Evolutionary conservation across 2,113 vertebrate species (phyloP).

Genomic region (Cephalopholis sonnerati): DNA sequence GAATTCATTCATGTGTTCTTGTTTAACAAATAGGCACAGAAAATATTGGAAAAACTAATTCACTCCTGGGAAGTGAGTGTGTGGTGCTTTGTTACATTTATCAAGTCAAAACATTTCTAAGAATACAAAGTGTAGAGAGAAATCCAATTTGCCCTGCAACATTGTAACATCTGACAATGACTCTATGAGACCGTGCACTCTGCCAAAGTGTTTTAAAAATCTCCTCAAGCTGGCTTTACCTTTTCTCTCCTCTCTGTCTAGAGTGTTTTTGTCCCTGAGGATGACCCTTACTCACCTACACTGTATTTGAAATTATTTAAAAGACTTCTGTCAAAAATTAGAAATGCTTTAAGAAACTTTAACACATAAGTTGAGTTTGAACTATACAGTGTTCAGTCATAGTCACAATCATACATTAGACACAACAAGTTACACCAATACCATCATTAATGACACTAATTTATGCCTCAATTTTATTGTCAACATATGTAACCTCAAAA

Average conservation of each 20-base stretch:
- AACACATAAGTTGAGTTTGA: not conserved
- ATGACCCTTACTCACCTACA: not conserved
- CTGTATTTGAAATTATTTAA: not conserved
- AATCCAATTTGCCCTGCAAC: not conserved
- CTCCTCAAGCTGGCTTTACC: not conserved
- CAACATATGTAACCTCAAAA: slow-evolving; percentile 26
- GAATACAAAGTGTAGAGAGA: not conserved
- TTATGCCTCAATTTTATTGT: slow-evolving; percentile 23
- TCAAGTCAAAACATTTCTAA: too few species aligned
- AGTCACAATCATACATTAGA: slow-evolving; percentile 35
- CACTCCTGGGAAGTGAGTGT: not conserved
- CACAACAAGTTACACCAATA: slow-evolving; percentile 20
- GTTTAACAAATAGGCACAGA: not conserved
- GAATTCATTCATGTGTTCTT: slow-evolving; percentile 22
- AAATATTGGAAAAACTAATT: slow-evolving; percentile 1
- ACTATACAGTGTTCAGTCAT: not conserved
- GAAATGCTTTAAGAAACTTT: not conserved
- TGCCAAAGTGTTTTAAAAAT: not conserved
- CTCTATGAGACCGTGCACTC: not conserved
- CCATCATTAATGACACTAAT: slow-evolving; percentile 44
- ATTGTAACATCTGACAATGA: not conserved
- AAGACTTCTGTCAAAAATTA: not conserved
- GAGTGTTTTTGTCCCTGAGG: not conserved
- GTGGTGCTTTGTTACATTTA: not conserved
- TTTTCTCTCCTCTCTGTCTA: not conserved